Evolutionary conservation across 2,797 vertebrate genomes (phyloP).

Genomic region (Crypturellus tataupa): DNA sequence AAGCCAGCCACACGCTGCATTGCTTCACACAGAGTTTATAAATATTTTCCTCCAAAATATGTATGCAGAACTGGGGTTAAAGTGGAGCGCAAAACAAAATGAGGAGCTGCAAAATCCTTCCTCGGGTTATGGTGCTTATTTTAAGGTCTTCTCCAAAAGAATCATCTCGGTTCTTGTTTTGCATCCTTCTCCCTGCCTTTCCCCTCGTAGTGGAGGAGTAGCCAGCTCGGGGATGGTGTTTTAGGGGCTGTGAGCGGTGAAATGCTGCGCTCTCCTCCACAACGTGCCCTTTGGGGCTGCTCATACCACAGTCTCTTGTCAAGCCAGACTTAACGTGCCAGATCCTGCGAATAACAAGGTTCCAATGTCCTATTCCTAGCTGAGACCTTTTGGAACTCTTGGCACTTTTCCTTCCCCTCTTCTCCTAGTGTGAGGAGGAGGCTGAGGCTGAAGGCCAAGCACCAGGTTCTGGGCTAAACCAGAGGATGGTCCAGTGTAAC

Average conservation of each 20-base stretch:
- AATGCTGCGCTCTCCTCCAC: rapidly evolving
- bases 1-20: neutral
- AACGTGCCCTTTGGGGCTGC: constrained; percentile 9
- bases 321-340: neutral
- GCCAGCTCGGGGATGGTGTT: neutral
- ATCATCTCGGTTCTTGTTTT: neutral
- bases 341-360: neutral
- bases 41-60: constrained; percentile 25
- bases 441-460: neutral
- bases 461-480: rapidly evolving
- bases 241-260: neutral
- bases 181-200: neutral
- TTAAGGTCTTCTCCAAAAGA: neutral
- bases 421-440: neutral
- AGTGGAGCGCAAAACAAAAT: neutral
- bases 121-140: neutral
- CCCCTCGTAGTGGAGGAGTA: neutral
- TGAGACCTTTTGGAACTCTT: constrained; percentile 4
- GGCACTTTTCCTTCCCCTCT: neutral
- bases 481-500: neutral
- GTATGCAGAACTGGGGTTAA: neutral
- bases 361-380: neutral
- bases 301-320: neutral
- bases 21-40: constrained; percentile 16
- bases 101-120: neutral